Evolutionary conservation across 2,888 invertebrate species (phyloP).

Genomic region (Exocentrus adspersus): DNA sequence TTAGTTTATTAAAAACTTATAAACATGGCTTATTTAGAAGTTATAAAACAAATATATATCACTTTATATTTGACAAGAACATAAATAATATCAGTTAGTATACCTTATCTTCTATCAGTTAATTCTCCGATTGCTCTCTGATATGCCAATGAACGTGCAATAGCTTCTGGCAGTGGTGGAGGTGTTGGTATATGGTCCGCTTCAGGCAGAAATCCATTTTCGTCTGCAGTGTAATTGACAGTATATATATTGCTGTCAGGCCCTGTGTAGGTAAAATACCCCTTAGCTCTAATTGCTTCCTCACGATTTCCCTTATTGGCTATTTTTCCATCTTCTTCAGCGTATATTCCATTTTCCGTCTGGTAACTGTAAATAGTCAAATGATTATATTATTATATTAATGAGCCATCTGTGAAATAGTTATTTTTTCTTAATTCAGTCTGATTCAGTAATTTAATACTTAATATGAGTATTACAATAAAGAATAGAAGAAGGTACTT

Average conservation of each 20-base stretch:
- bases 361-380: constrained; percentile 64
- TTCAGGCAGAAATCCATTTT: constrained; percentile 69
- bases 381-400: too few relatives aligned
- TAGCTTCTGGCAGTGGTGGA: constrained; percentile 76
- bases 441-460: too few relatives aligned
- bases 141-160: constrained; percentile 70
- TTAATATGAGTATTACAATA: too few relatives aligned
- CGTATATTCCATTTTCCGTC: constrained; percentile 72
- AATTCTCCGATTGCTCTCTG: constrained; percentile 12
- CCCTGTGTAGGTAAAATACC: constrained; percentile 73
- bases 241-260: constrained; percentile 69
- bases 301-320: constrained; percentile 64
- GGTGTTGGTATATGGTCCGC: constrained; percentile 68
- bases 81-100: not conserved
- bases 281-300: constrained; percentile 71
- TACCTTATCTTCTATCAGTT: not conserved
- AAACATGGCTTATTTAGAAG: too few relatives aligned
- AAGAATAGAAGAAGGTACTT: too few relatives aligned
- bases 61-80: too few relatives aligned
- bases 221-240: constrained; percentile 71
- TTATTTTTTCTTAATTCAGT: too few relatives aligned
- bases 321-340: constrained; percentile 69
- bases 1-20: too few relatives aligned
- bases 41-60: too few relatives aligned
- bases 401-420: too few relatives aligned